These are phyloP conservation scores for Cynopterus sphinx DNA, from an alignment of 2,797 vertebrate genomes.

Conservation along the genomic window DNA sequence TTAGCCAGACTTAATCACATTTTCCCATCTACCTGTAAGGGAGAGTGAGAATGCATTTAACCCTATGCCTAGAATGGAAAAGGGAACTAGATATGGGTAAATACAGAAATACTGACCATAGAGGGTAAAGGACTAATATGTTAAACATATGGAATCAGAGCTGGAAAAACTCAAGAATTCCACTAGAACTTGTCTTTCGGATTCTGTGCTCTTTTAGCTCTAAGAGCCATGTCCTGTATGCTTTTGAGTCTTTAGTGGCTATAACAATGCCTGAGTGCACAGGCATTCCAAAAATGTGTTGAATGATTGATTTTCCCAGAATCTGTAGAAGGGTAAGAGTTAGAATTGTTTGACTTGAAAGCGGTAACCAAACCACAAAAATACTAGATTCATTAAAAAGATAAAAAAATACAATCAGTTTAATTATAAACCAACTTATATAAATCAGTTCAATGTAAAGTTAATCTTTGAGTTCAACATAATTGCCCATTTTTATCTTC, in stretches of 20 bases:
- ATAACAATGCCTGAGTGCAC: neutral
- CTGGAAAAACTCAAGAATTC: neutral
- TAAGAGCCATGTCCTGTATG: neutral
- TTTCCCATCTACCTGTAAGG: neutral
- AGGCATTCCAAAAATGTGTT: neutral
- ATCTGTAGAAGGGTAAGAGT: neutral
- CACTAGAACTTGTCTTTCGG: neutral
- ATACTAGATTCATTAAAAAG: neutral
- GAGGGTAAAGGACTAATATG: neutral
- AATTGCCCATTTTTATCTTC: neutral
- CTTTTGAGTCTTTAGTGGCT: neutral
- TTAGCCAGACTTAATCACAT: neutral
- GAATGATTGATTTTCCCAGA: neutral
- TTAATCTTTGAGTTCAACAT: neutral
- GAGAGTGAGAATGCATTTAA: neutral
- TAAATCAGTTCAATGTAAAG: neutral
- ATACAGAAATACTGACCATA: neutral
- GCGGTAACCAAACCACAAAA: neutral
- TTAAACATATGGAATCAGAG: neutral
- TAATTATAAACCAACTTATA: neutral
- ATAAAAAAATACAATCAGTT: neutral
- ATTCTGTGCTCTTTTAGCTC: neutral
- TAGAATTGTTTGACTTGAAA: constrained; percentile 3
- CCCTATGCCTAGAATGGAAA: neutral
- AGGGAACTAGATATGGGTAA: neutral